Conservation (phyloP, 2,888 invertebrate species). For the Netelia inedita region DNA sequence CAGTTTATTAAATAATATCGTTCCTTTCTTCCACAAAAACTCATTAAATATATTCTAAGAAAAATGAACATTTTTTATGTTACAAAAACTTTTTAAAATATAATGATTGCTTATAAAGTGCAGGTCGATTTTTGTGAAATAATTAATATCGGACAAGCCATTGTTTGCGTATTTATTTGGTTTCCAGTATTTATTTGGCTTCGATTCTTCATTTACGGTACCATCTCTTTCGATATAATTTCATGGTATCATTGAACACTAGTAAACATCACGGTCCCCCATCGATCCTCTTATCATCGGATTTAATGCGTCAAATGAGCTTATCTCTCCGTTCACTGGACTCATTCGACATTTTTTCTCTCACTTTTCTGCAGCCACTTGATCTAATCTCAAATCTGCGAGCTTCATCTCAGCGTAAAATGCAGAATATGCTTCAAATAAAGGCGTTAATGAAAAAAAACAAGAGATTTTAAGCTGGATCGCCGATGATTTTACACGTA, state of each 20-base stretch:
- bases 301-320: background rate
- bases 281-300: background rate
- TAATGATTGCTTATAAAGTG: too few relatives aligned
- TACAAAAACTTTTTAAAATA: too few relatives aligned
- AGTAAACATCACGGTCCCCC: background rate
- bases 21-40: too few relatives aligned
- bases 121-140: too few relatives aligned
- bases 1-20: too few relatives aligned
- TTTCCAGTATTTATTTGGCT: background rate
- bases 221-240: background rate
- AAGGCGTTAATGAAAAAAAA: background rate
- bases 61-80: too few relatives aligned
- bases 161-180: too few relatives aligned
- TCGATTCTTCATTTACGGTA: background rate
- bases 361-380: background rate
- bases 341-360: background rate
- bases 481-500: too few relatives aligned
- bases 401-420: background rate
- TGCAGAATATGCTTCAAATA: background rate
- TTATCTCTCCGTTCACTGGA: constrained; percentile 17
- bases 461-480: too few relatives aligned
- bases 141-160: too few relatives aligned
- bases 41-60: too few relatives aligned
- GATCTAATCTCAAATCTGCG: constrained; percentile 23
- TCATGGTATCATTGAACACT: background rate